Evolutionary conservation across 2,888 invertebrate species (phyloP).

Genomic region (Perithous albicinctus): DNA sequence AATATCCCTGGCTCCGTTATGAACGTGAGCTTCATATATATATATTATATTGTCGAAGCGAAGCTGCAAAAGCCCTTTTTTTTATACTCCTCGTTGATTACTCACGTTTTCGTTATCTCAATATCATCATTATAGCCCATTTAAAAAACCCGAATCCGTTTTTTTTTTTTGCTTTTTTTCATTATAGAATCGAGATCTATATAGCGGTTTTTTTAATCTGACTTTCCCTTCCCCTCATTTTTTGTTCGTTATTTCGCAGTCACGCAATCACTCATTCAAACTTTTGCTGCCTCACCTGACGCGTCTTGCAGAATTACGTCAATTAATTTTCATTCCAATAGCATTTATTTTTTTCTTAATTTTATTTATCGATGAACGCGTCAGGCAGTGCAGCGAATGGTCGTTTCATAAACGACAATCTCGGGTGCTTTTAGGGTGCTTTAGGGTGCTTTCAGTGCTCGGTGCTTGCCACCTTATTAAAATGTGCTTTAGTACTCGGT

Average conservation of each 20-base stretch:
- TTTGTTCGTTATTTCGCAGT: conserved; percentile 74
- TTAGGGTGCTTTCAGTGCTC: conserved; percentile 79
- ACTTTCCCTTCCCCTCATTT: conserved; percentile 51
- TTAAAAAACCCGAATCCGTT: conserved; percentile 22
- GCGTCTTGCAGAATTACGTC: conserved; percentile 1
- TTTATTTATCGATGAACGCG: conserved; percentile 40
- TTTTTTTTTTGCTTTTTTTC: conserved; percentile 52
- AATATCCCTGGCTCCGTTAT: conserved; percentile 47
- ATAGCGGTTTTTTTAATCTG: neutral
- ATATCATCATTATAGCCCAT: conserved; percentile 21
- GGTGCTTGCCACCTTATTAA: conserved; percentile 79
- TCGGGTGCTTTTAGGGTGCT: conserved; percentile 81
- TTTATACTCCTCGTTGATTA: conserved; percentile 27
- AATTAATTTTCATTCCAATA: neutral
- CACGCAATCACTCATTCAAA: conserved; percentile 76
- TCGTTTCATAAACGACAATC: conserved; percentile 77
- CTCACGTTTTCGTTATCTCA: conserved; percentile 26
- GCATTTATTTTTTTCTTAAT: neutral
- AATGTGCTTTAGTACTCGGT: conserved; percentile 72
- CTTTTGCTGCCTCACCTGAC: conserved; percentile 58
- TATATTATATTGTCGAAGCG: conserved; percentile 3
- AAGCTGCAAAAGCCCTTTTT: conserved; percentile 17
- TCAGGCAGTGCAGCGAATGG: conserved; percentile 63
- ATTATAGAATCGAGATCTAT: conserved; percentile 30
- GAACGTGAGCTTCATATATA: conserved; percentile 32